Base-by-base conservation (phyloP, 2,113 vertebrate genomes). In the Bubo scandiacus region DNA sequence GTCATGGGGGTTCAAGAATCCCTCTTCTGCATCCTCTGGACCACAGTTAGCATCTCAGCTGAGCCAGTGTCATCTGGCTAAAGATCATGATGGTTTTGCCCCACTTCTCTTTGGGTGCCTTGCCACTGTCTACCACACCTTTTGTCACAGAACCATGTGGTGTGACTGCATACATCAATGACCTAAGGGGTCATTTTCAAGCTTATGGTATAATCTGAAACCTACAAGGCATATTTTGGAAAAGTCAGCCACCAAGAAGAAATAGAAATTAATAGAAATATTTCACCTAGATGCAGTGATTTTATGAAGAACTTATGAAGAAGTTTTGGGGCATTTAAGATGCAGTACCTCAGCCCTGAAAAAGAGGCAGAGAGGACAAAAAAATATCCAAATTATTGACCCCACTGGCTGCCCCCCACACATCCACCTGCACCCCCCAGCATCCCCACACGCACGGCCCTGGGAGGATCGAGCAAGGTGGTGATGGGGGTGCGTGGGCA, bases 91-190 rank as follows among this genome's bases (percentile, higher is more conserved):
- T 5, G 7, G 3, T 22, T 68, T n/a, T 82, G 36, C 22, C 18
- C 55, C 23, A 6, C 20, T 61, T 27, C 6, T 16, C 38, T n/a
- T 12, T 22, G 49, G 40, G 14, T 12, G 47, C 11, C 4, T 29
- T 14, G 13, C 29, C 36, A 51, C 45, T 20, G 5, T 15, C n/a
- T 30, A 4, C 26, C 74, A 10, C 23, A 34, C 6, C 1, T 2
- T 8, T 12, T 42, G 26, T 15, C 1, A 17, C 47, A 68, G 52
- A 30, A 49, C 30, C 21, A 1, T 6, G 40, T 5, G 30, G 30
- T 2, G 7, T 13, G 40, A 15, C 11, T 13, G 10, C 47, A 10
- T 5, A 6, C 15, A 20, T 2, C 0, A 1, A 6, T 25, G 45
- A 38, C 45, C 51, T n/a, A 36, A 42, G 22, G 42, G 30, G 36